Evolutionary conservation across 92 coral and sea anemone genomes (phyloP), one percentile per base, ranked within the genome.

Genomic region (Epizoanthus ramosus): DNA sequence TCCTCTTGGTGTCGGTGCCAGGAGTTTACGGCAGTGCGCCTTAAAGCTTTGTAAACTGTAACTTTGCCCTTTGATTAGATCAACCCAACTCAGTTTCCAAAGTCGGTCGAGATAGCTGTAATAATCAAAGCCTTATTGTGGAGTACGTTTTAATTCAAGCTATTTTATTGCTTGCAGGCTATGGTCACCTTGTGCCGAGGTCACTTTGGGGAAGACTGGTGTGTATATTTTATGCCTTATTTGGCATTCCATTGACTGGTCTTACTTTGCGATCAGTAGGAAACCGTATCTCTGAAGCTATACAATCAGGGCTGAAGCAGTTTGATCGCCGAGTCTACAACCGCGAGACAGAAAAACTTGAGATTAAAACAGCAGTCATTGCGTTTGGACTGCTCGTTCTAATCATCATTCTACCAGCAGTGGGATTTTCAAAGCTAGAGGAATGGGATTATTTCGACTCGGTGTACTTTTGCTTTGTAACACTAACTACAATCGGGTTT

Each of bases 191-290:
- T 33, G 98, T 95, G 3, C 99, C 99, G 6, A 68, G 86, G 31
- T 90, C 99, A 8, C 15, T 79, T 4, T 79, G 73, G 84, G 99
- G 99, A 3, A 86, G 92, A 13, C 59, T 92, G 3, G 71, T 97
- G 35, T 97, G 99, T 68, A 97, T 97, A 19, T 50, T 92, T 6
- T 97, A 97, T 65, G 99, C 99, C 2, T 59, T 97, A 41, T 77
- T 97, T 72, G 99, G 99, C 0, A 97, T 97, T 8, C 99, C 99
- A 21, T 25, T 97, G 18, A 97, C 99, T 0, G 99, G 98, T 65
- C 80, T 97, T 37, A 97, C 98, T 6, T 90, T 97, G 0, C 94
- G 99, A 23, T 97, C 99, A 2, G 95, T 97, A 8, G 99, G 99
- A 39, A 97, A 94, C 88, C 79, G 98, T 15, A 92, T 97, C 73